Percentiles rank a stretch among this genome's conserved stretches.
phyloP scores from a whole-genome alignment of 2,113 vertebrate genomes.

The Malurus cyaneus region DNA sequence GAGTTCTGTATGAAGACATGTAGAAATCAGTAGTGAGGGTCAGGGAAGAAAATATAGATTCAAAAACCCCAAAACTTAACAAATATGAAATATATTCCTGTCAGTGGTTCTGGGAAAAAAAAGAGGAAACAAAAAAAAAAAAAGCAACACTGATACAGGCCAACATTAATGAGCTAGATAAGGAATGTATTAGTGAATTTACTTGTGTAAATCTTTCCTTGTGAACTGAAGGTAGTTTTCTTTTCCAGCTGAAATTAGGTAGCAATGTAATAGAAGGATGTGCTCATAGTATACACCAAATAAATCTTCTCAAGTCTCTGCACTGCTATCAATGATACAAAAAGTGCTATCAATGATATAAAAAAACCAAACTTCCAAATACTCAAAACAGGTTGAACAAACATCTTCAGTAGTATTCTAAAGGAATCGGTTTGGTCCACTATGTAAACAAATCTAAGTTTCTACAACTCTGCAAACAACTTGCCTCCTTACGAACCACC shows the following conservation, averaged over 20 bases:
- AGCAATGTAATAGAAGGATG: neutral
- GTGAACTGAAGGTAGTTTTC: neutral
- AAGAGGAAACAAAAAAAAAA: rapidly evolving
- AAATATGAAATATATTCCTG: neutral
- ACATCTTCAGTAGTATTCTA: neutral
- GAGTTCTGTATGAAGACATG: neutral
- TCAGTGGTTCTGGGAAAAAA: neutral
- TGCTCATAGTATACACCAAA: neutral
- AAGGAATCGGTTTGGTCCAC: neutral
- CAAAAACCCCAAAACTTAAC: neutral
- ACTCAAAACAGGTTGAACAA: neutral
- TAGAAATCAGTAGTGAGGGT: neutral
- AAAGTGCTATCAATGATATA: neutral
- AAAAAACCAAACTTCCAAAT: neutral
- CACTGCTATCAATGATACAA: neutral
- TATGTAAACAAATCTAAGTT: neutral
- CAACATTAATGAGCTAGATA: neutral
- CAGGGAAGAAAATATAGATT: neutral
- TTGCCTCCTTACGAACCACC: neutral
- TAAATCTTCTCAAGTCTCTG: neutral
- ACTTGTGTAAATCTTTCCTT: neutral
- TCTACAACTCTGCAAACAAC: neutral
- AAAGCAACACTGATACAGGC: neutral
- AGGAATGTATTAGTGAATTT: neutral
- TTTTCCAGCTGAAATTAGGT: neutral